Evolutionary conservation across 2,113 vertebrate species (phyloP), one percentile per base, ranked within the genome.

Genomic region (Anguilla japonica): DNA sequence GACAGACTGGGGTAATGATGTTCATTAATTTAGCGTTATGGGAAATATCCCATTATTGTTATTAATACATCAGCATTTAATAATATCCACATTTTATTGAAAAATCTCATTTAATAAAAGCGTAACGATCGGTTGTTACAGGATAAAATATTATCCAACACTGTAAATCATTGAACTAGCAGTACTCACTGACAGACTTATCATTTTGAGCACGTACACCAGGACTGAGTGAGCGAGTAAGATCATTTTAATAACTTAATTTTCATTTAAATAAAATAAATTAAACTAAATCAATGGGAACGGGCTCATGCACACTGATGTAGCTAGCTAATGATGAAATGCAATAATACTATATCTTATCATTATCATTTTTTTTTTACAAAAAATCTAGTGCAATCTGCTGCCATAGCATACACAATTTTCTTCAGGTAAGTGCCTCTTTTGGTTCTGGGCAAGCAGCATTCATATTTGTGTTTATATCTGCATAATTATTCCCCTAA

Each of bases 41-140:
- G 20, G 60, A 56, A 29, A 22, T n/a, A 39, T 79, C 63, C 83
- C 18, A 39, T 43, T 57, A 1, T 87, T 34, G 11, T 29, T 40
- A 86, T 87, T 84, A 22, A 89, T 75, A 86, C 29, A 46, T 63
- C 81, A 85, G 43, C 86, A 13, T 53, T 53, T 53, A 41, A 83
- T 83, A 81, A 89, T 89, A 91, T 91, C 89, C 82, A 90, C 88
- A 93, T 91, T 89, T 89, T 82, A 91, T 80, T 85, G 86, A 67
- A 87, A 88, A 89, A 87, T 84, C 81, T 87, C 86, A 84, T 88
- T 84, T 90, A 88, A 53, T 53, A 53, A 53, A 53, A 13, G 50
- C 13, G 7, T 87, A 84, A 40, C 84, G 81, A 53, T 82, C 88
- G 88, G 91, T 92, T 91, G 92, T 81, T 41, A 41, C 11, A 18